Evolutionary conservation across 2,113 vertebrate species (phyloP).

Genomic region (Nyctibius bracteatus): DNA sequence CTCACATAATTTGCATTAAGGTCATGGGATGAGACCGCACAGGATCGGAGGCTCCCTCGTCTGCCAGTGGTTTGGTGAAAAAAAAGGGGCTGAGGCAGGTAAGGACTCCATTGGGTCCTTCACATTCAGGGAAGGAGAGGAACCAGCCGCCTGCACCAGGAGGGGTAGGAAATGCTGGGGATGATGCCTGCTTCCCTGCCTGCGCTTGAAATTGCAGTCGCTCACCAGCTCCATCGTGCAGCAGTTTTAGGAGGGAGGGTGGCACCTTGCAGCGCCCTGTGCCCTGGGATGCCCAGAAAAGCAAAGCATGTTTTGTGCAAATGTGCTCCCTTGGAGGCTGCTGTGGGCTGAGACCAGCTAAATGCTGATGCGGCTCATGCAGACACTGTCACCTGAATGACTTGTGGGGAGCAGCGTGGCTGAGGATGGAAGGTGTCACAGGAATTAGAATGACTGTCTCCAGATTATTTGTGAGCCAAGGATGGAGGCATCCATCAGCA

Average conservation of each 20-base stretch:
- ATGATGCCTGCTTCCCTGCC: background rate
- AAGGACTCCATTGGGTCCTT: background rate
- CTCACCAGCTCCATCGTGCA: background rate
- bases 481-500: background rate
- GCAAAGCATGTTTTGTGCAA: background rate
- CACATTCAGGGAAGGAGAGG: background rate
- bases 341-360: background rate
- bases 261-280: background rate
- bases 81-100: background rate
- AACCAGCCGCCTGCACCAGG: accelerated
- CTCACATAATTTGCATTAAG: background rate
- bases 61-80: background rate
- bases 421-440: background rate
- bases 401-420: background rate
- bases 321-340: background rate
- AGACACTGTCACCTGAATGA: background rate
- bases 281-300: background rate
- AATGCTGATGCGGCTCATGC: background rate
- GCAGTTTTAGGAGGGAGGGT: background rate
- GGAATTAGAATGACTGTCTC: background rate
- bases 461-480: background rate
- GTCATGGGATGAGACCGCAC: background rate
- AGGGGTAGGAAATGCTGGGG: background rate
- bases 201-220: background rate
- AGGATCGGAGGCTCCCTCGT: background rate